phyloP scores from a whole-genome alignment of 2,113 vertebrate species.

The Sylvia atricapilla region DNA sequence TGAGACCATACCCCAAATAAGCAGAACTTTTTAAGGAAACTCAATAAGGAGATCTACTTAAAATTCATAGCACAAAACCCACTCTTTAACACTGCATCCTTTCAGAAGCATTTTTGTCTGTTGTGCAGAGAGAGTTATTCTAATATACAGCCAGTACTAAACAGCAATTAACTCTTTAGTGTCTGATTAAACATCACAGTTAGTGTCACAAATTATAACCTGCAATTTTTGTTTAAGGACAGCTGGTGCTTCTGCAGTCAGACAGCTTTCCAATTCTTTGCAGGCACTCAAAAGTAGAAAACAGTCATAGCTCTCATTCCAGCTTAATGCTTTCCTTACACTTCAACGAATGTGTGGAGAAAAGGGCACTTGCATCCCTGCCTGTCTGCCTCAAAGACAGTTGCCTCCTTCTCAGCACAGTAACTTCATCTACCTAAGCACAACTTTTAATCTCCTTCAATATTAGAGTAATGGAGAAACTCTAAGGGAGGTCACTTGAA shows the following conservation, averaged over 20 bases:
- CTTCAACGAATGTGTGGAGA: not conserved
- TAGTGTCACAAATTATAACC: not conserved
- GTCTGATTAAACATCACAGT: not conserved
- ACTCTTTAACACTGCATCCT: not conserved
- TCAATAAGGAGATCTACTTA: not conserved
- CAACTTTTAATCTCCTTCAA: not conserved
- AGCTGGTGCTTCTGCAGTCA: not conserved
- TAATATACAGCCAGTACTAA: not conserved
- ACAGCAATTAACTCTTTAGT: not conserved
- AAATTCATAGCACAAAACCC: not conserved
- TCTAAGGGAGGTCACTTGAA: not conserved
- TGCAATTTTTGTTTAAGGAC: not conserved
- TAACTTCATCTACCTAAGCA: not conserved
- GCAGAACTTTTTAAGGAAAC: not conserved
- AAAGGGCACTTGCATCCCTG: not conserved
- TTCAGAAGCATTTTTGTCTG: not conserved
- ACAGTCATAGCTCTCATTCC: not conserved
- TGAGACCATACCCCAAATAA: rapidly evolving
- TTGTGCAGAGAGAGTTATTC: not conserved
- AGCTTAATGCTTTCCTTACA: not conserved
- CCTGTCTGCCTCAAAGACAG: not conserved
- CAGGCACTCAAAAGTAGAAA: not conserved
- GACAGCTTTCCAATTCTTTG: not conserved
- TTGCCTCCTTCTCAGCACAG: not conserved
- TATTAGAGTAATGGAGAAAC: not conserved